Evolutionary conservation across 2,888 invertebrate species (phyloP), one percentile per base, ranked within the genome.

Genomic region (Cheilosia urbana): DNA sequence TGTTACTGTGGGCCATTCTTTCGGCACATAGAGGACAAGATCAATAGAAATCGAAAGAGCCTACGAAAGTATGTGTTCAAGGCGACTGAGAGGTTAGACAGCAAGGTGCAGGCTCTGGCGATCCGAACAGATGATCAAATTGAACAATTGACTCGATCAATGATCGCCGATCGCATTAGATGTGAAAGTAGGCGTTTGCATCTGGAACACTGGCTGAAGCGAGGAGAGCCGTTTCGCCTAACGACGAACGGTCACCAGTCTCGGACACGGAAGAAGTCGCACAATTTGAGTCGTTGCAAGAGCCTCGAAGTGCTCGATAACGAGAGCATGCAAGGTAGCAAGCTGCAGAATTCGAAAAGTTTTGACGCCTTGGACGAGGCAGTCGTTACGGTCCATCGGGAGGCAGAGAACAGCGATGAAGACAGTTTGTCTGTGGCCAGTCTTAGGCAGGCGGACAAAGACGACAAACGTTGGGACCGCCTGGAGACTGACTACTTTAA

Each of bases 1-100:
- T 98, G 98, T 92, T 97, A 97, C 90, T 98, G 98, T 91, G 97
- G 97, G 0, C 98, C 98, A 0, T 96, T 98, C 91, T 96, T 98
- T 90, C 95, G 96, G 85, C 96, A 97, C 88, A 95, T 98, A 92
- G 97, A 98, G 90, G 95, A 96, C 47, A 95, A 96, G 87, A 91
- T 98, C 65, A 96, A 96, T 89, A 94, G 95, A 62, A 91, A 92
- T 77, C 97, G 88, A 95, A 97, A 91, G 94, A 95, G 79, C 95
- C 95, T 91, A 2, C 89, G 90, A 75, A 91, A 91, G 80, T 91
- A 91, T 88, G 96, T 97, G 40, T 96, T 96, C 89, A 94, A 95
- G 89, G 96, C 97, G 0, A 96, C 97, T 90, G 95, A 96, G 85
- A 94, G 95, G 87, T 91, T 98, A 57, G 96, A 96, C 84, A 95